Conservation (phyloP, 2,888 invertebrate genomes). For the Andrena chrysosceles region DNA sequence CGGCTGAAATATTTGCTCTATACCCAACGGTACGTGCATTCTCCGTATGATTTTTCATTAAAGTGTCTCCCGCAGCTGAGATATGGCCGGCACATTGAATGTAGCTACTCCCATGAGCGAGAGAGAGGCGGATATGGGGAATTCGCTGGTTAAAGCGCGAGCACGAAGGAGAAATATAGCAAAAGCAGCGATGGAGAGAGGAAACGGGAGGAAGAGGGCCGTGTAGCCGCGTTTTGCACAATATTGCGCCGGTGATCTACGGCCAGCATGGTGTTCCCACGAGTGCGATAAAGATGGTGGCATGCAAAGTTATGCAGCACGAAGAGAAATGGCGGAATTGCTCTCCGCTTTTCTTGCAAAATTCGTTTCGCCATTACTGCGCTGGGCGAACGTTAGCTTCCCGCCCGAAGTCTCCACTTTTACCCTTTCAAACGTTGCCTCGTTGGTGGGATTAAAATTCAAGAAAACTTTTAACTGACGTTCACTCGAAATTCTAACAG, state of each 20-base stretch:
- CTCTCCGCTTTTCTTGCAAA: constrained; percentile 59
- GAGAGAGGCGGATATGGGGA: constrained; percentile 46
- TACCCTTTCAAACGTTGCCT: background rate
- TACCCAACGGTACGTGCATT: constrained; percentile 77
- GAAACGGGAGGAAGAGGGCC: constrained; percentile 43
- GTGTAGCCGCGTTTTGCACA: constrained; percentile 76
- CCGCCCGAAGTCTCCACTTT: background rate
- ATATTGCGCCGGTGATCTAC: constrained; percentile 81
- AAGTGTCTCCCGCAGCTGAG: constrained; percentile 83
- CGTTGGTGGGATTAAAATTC: background rate
- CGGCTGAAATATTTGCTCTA: constrained; percentile 79
- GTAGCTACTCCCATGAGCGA: constrained; percentile 78
- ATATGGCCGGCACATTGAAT: constrained; percentile 84
- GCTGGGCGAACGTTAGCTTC: background rate
- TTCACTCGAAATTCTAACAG: background rate
- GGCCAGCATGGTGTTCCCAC: constrained; percentile 78
- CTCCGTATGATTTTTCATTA: constrained; percentile 85
- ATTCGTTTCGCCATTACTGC: constrained; percentile 60
- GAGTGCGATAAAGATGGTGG: constrained; percentile 82
- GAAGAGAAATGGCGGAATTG: constrained; percentile 72
- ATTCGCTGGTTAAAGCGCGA: constrained; percentile 49
- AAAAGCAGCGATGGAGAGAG: constrained; percentile 24
- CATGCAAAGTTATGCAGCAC: constrained; percentile 72
- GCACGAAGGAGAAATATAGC: constrained; percentile 47
- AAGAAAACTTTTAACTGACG: background rate